Percentiles rank a stretch among this genome's conserved stretches.
phyloP scores from a whole-genome alignment of 2,888 invertebrate species.

The Mimumesa dahlbomi region DNA sequence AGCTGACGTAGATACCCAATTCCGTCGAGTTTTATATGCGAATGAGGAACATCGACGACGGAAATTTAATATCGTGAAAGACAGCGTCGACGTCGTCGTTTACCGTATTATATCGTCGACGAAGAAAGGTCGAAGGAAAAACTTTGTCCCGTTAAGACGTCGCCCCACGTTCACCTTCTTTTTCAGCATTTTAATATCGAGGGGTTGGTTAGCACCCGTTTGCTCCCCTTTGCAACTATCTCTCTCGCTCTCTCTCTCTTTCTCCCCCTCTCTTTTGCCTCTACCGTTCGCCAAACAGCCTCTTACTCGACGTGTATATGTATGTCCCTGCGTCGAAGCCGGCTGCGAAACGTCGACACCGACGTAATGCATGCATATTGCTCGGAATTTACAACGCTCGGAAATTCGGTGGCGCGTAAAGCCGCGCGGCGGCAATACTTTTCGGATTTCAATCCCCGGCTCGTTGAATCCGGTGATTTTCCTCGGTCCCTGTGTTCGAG shows the following conservation, averaged over 20 bases:
- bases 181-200: conserved; percentile 53
- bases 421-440: conserved; percentile 14
- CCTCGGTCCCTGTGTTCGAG: background rate
- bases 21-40: conserved; percentile 12
- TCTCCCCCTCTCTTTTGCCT: background rate
- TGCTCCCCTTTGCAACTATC: conserved; percentile 14
- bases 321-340: conserved; percentile 12
- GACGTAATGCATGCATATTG: conserved; percentile 57
- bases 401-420: conserved; percentile 49
- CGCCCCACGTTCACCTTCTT: conserved; percentile 20
- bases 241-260: background rate
- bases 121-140: conserved; percentile 28
- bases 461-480: background rate
- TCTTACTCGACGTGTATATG: background rate
- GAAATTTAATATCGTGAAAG: conserved; percentile 49
- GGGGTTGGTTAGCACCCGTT: conserved; percentile 26
- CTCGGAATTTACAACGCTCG: conserved; percentile 55
- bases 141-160: conserved; percentile 36
- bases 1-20: conserved; percentile 6
- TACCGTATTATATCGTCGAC: conserved; percentile 22
- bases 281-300: conserved; percentile 11
- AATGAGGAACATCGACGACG: conserved; percentile 33
- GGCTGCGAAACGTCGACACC: conserved; percentile 18
- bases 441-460: background rate
- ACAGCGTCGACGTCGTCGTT: conserved; percentile 25